Base-by-base conservation (phyloP, 2,888 invertebrate genomes). In the Protonemura montana region DNA sequence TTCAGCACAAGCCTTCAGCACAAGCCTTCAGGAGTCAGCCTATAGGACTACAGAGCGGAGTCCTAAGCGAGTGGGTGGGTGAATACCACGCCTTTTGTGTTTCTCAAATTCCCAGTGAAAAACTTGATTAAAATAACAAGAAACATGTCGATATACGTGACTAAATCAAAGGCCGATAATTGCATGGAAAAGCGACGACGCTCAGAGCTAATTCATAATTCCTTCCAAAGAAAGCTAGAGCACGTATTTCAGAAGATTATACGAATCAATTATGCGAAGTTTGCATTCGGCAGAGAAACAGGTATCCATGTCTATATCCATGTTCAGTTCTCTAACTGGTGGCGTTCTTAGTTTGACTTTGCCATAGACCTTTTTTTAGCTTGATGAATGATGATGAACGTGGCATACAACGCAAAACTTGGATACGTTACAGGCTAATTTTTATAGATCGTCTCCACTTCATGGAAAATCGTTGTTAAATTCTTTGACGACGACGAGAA, bases 201-300 rank as follows among this genome's bases (percentile, higher is more conserved):
- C 16, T 81, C 27, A 81, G 27, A 81, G 30, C 81, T 81, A 81
- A 81, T 81, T 81, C 81, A 81, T 81, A 81, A 81, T 78, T 78
- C 29, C n/a, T 78, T 78, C 29, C 78, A 13, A 78, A 7, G 78
- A 78, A 78, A 78, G 27, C 78, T 78, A 78, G 59, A 59, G 29
- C 78, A 28, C 29, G 78, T 78, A 78, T 28, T 26, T 78, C 78
- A 78, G 29, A 78, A 28, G 78, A 78, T 78, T 78, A 78, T 78
- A 78, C 29, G 29, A 78, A 28, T 78, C 27, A 78, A 28, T 78
- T 78, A 78, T 78, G 29, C 59, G 59, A 21, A 59, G 59, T 21
- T 21, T 16, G 59, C 59, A 59, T 59, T 59, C 59, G 59, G 59
- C 13, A 7, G 3, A 7, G 59, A 59, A 59, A 59, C 59, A 59